Evolutionary conservation across 2,113 vertebrate species (phyloP), one percentile per base, ranked within the genome.

Genomic region (Podocnemis expansa): DNA sequence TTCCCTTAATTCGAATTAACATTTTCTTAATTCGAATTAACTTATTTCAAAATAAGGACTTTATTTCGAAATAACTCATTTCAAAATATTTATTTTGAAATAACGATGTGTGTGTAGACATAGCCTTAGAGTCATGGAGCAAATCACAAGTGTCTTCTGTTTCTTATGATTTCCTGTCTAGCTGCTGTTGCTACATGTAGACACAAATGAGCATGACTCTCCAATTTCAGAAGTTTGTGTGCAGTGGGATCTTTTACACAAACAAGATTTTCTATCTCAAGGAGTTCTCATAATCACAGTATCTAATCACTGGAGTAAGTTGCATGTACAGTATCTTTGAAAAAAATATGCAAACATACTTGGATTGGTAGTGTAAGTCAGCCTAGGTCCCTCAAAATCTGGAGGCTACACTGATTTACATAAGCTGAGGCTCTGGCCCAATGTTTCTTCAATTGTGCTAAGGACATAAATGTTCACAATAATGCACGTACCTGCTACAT

Each of bases 171-270:
- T 45, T 75, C 73, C 80, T 31, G 34, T 17, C 52, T 75, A 75
- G 41, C 73, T 14, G 41, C 12, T 21, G 27, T 27, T 75, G 24
- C 4, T 45, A 75, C 45, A 22, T 9, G 25, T 13, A 75, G 25
- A 90, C 63, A 83, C 22, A 87, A 96, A 89, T 1, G n/a, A 95
- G 91, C 1, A 1, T 58, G 87, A 58, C 54, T 1, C 0, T 78
- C 78, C 88, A 94, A 90, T 91, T 60, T 89, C 94, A 90, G 86
- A 85, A 54, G 85, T 8, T 82, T 80, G 12, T 45, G 93, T 63
- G 82, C 11, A 82, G 54, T 70, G 90, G 94, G 41, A 90, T 91
- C 84, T 95, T 27, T 11, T 43, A 41, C 43, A 43, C 10, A 58
- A 58, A 58, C 10, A 45, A 75, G 87, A 89, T 54, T 82, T 91